Evolutionary conservation across 1,140 invertebrate species (phyloP).

Genomic region (Formica exsecta): DNA sequence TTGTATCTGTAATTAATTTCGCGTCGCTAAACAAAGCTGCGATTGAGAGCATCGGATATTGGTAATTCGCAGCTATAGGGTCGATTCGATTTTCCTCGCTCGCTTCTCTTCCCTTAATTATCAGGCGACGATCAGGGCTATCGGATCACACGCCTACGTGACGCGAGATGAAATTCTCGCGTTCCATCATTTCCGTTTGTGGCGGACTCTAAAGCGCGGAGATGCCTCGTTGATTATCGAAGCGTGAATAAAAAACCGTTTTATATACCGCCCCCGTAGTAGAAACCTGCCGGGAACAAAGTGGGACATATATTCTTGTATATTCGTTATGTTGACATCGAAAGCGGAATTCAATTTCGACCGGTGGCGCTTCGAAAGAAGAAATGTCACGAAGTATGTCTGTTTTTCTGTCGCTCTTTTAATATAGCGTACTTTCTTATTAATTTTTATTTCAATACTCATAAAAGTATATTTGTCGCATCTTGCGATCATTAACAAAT

Average conservation of each 20-base stretch:
- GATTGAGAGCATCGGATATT: not conserved
- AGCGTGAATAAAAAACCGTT: conserved; percentile 38
- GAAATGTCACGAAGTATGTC: not conserved
- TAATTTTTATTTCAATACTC: not conserved
- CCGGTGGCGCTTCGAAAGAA: not conserved
- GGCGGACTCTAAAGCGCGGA: conserved; percentile 40
- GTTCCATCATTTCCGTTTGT: conserved; percentile 23
- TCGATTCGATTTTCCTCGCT: not conserved
- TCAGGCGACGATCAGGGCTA: not conserved
- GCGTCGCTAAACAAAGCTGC: not conserved
- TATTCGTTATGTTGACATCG: conserved; percentile 21
- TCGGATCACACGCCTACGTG: conserved; percentile 14
- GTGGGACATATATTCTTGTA: conserved; percentile 4
- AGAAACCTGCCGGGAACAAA: conserved; percentile 26
- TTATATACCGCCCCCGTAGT: conserved; percentile 39
- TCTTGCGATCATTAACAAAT: not conserved
- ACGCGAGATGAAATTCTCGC: conserved; percentile 28
- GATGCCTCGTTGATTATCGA: conserved; percentile 25
- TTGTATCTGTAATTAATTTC: conserved; percentile 32
- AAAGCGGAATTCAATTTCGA: conserved; percentile 31
- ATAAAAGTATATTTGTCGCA: not conserved
- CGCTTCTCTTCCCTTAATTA: conserved; percentile 18
- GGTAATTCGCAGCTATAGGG: not conserved
- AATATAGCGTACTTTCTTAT: not conserved
- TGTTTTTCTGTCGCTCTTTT: not conserved